Evolutionary conservation across 1,140 invertebrate genomes (phyloP), one percentile per base, ranked within the genome.

Genomic region (Semibalanus balanoides): DNA sequence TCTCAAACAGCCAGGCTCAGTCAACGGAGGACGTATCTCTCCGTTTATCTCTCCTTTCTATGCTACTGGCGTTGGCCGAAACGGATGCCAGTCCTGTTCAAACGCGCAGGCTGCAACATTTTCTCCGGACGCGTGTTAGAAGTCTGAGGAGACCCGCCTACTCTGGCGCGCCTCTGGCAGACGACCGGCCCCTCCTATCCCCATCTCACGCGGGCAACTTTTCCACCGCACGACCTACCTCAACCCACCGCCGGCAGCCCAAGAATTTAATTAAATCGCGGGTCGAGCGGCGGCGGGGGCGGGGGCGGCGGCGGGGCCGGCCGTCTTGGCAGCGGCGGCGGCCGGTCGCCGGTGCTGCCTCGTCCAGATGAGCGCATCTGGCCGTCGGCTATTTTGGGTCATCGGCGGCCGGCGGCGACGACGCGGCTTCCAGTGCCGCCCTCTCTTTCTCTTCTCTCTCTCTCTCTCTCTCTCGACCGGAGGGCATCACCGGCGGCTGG

Each of bases 201-300:
- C 51, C 14, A 64, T 64, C 22, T 25, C 14, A 14, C 51, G 51
- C 51, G 51, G 22, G 22, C 51, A 64, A 64, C 11, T 64, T 64
- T 64, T 64, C 51, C 51, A 25, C 51, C 14, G 14, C 14, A 7
- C 51, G 51, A 25, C 51, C 51, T 64, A 64, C 51, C 51, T 64
- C 51, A 64, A 64, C 14, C 3, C 51, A 14, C 51, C 51, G 51
- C 51, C 51, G 51, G 51, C 51, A 22, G 51, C 22, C 51, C 51
- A 64, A 64, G 51, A 64, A 64, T 64, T 64, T 64, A 64, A 64
- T 64, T 64, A 64, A 64, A 64, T 64, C 51, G 51, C 14, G 51
- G 51, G 7, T 14, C 5, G 17, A 40, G 35, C 35, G 35, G 5
- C 35, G 17, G 35, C 35, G 35, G 35, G 35, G 35, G 17, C 17